phyloP scores from a whole-genome alignment of 2,888 invertebrate species.

The Tortrix viridana region DNA sequence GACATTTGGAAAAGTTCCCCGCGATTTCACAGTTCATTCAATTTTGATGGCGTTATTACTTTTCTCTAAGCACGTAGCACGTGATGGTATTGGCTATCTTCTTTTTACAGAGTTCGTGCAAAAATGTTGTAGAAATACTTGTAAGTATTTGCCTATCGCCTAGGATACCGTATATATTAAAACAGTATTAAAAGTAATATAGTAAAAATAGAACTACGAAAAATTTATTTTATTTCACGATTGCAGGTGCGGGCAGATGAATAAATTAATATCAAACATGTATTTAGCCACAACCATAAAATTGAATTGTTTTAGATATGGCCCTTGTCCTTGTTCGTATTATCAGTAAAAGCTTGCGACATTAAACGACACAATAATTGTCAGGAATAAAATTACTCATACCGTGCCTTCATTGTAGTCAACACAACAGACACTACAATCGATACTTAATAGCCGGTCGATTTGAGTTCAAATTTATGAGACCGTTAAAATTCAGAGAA shows the following conservation, averaged over 20 bases:
- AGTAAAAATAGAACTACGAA: too few species aligned
- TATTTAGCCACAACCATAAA: not conserved
- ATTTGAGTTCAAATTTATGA: slow-evolving; percentile 45
- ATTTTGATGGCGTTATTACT: slow-evolving; percentile 54
- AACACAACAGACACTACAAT: slow-evolving; percentile 29
- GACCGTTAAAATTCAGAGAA: slow-evolving; percentile 58
- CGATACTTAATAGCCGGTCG: slow-evolving; percentile 39
- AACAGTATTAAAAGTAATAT: too few species aligned
- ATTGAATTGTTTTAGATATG: not conserved
- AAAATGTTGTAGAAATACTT: not conserved
- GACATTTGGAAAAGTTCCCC: slow-evolving; percentile 66
- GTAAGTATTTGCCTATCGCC: too few species aligned
- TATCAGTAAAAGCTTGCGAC: slow-evolving; percentile 18
- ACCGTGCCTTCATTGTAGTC: slow-evolving; percentile 26
- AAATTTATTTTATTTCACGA: too few species aligned
- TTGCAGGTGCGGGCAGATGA: too few species aligned
- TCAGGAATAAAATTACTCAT: slow-evolving; percentile 29
- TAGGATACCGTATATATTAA: too few species aligned
- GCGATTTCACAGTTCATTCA: slow-evolving; percentile 69
- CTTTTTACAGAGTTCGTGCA: not conserved
- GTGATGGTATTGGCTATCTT: slow-evolving; percentile 4
- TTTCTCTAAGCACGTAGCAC: slow-evolving; percentile 20
- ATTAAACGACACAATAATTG: slow-evolving; percentile 20
- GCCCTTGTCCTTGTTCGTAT: not conserved
- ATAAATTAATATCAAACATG: not conserved